These are phyloP conservation scores for Paelopatides confundens DNA, from an alignment of 53 echinoderm and acorn worm species.

Conservation along the genomic window DNA sequence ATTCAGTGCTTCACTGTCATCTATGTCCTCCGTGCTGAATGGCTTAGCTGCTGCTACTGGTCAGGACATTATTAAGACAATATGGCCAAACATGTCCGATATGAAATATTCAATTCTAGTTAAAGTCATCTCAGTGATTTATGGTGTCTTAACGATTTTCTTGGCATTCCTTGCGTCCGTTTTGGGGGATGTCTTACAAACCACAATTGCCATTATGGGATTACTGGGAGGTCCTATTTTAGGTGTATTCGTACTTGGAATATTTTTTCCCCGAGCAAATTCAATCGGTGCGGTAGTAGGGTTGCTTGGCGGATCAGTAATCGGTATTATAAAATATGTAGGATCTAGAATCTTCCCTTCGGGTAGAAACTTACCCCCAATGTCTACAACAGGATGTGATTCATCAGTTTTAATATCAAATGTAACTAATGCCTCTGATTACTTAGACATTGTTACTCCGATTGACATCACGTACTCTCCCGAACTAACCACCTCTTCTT, in stretches of 20 bases:
- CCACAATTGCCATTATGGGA: background rate
- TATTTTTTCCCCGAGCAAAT: slow-evolving; percentile 43
- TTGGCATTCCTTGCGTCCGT: slow-evolving; percentile 35
- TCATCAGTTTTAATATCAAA: background rate
- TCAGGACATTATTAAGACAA: slow-evolving; percentile 33
- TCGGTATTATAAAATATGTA: background rate
- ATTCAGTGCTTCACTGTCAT: slow-evolving; percentile 24
- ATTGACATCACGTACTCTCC: background rate
- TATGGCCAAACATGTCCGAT: slow-evolving; percentile 30
- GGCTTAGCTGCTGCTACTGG: slow-evolving; percentile 25
- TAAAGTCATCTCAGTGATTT: slow-evolving; percentile 14
- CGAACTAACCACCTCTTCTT: background rate
- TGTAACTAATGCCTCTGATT: background rate
- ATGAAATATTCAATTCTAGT: background rate
- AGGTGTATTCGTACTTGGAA: background rate
- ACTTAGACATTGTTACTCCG: background rate
- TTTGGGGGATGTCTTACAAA: slow-evolving; percentile 23
- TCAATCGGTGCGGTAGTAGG: background rate
- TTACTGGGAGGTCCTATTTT: slow-evolving; percentile 9
- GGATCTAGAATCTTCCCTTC: background rate
- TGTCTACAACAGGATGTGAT: background rate
- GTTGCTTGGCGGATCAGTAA: background rate
- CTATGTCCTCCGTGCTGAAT: slow-evolving; percentile 22
- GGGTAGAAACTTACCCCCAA: background rate
- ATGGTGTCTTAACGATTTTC: slow-evolving; percentile 4